Evolutionary conservation across 2,888 invertebrate species (phyloP).

Genomic region (Drosophila mimetica): DNA sequence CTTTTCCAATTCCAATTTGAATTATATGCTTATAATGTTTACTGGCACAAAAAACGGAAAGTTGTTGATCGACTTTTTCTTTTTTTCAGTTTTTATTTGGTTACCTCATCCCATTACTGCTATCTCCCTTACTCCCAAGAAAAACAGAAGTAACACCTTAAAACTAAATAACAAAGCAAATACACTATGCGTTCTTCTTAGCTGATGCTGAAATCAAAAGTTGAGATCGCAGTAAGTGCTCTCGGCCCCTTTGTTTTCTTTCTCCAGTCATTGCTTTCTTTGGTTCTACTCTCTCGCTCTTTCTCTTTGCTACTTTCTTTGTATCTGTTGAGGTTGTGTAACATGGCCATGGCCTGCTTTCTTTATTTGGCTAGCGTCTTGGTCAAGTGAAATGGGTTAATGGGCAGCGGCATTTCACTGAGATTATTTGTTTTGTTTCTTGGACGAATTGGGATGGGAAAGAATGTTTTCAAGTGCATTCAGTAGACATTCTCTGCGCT

Average conservation of each 20-base stretch:
- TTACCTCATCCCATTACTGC: constrained; percentile 21
- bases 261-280: constrained; percentile 46
- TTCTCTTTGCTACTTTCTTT: constrained; percentile 49
- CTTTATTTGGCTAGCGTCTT: constrained; percentile 45
- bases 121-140: constrained; percentile 1
- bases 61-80: constrained; percentile 53
- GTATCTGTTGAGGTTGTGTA: constrained; percentile 43
- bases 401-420: constrained; percentile 45
- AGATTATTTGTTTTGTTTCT: constrained; percentile 21
- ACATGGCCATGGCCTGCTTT: constrained; percentile 67
- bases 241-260: constrained; percentile 36
- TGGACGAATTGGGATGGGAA: not conserved
- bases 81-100: constrained; percentile 10
- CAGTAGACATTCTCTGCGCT: not conserved
- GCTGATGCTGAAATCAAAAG: constrained; percentile 74
- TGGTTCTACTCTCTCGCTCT: constrained; percentile 25
- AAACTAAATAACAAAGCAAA: constrained; percentile 13
- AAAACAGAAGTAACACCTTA: constrained; percentile 24
- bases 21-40: constrained; percentile 12
- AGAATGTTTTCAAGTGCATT: constrained; percentile 10
- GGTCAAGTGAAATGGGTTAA: constrained; percentile 73
- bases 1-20: constrained; percentile 1
- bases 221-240: constrained; percentile 42
- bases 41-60: constrained; percentile 51
- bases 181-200: constrained; percentile 30